These are phyloP conservation scores for Abrostola triplasia DNA, from an alignment of 2,888 invertebrate genomes.

Conservation along the genomic window DNA sequence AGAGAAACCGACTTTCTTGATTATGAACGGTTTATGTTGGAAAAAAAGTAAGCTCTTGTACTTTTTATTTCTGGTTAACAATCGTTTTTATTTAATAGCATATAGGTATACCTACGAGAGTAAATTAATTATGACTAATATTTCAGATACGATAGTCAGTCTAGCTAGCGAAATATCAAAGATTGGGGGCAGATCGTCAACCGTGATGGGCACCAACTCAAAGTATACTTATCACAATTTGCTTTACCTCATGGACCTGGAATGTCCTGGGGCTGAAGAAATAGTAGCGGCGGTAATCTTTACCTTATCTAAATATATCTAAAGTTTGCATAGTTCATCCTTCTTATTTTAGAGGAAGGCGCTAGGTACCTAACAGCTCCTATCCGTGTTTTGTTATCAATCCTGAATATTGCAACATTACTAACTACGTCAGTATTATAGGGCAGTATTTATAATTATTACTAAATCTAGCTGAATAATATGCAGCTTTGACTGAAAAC, in stretches of 20 bases:
- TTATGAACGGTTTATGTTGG: constrained; percentile 69
- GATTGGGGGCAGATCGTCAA: constrained; percentile 60
- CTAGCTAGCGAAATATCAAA: constrained; percentile 62
- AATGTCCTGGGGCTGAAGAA: constrained; percentile 62
- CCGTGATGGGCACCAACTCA: constrained; percentile 31
- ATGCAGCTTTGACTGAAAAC: too few species aligned
- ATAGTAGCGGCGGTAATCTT: constrained; percentile 63
- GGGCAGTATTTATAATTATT: too few species aligned
- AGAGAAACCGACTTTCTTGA: constrained; percentile 66
- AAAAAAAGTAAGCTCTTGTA: constrained; percentile 61
- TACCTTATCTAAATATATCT: not conserved
- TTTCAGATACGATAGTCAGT: constrained; percentile 57
- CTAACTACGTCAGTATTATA: too few species aligned
- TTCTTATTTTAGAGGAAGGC: too few species aligned
- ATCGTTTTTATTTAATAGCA: constrained; percentile 1
- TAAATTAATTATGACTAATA: constrained; percentile 5
- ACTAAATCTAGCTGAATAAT: too few species aligned
- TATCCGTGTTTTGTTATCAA: too few species aligned
- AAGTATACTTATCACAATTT: constrained; percentile 63
- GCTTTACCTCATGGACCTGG: constrained; percentile 71
- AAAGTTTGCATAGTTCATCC: too few species aligned
- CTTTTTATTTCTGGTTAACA: not conserved
- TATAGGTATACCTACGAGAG: not conserved
- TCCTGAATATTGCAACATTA: too few species aligned
- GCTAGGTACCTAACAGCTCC: too few species aligned